phyloP scores from a whole-genome alignment of 2,888 invertebrate species.

The Drosophila helvetica region DNA sequence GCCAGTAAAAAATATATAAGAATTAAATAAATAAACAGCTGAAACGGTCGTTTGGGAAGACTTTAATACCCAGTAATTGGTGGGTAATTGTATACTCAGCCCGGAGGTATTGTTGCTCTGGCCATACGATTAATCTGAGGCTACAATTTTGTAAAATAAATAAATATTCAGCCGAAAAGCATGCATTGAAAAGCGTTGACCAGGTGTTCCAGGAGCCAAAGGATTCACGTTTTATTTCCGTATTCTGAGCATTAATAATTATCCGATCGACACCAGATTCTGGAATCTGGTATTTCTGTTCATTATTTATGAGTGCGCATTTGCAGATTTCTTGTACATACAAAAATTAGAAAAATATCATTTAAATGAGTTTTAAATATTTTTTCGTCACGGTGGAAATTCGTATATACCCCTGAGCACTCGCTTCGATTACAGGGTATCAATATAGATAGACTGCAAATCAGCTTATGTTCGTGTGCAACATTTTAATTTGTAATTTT shows the following conservation, averaged over 20 bases:
- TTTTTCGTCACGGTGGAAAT: no score
- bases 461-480: slow-evolving; percentile 39
- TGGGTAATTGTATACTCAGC: no score
- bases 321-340: not conserved
- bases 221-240: no score
- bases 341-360: no score
- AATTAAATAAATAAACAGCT: slow-evolving; percentile 39
- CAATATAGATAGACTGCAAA: slow-evolving; percentile 30
- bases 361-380: no score
- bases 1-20: not conserved
- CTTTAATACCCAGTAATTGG: not conserved
- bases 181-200: no score
- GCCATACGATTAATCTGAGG: no score
- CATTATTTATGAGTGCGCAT: no score
- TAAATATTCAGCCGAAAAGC: no score
- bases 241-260: not conserved
- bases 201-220: no score
- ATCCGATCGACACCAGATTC: not conserved
- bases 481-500: slow-evolving; percentile 41
- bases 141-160: no score
- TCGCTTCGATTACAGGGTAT: not conserved
- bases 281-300: not conserved
- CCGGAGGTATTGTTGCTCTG: no score
- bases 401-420: not conserved
- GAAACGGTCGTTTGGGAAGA: not conserved